Evolutionary conservation across 2,113 vertebrate species (phyloP), one percentile per base, ranked within the genome.

Genomic region (Corythornis madagascariensis): DNA sequence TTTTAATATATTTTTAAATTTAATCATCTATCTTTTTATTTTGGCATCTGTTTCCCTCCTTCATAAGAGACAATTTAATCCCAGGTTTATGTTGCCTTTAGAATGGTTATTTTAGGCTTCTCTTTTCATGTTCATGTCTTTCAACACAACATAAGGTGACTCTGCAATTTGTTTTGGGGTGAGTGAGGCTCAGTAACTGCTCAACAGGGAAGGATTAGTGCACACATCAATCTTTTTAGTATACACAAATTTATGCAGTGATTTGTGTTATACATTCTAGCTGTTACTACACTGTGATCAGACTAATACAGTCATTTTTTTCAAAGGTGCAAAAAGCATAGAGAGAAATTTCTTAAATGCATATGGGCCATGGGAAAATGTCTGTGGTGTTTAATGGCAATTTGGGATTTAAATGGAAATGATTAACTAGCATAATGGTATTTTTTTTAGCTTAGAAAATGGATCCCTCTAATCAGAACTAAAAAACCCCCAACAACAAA

Each of bases 71-170:
- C 24, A 66, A 53, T 83, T 65, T 60, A 83, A 61, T 78, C 40
- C 65, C 9, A 26, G 25, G 50, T 75, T 89, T 73, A 42, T 73
- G 42, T 94, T 94, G 63, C 38, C 76, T 93, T 90, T 82, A 47
- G 43, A 72, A 53, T 83, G 42, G 33, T 89, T 96, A 86, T 88
- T 92, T 92, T 82, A 73, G 71, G 63, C 74, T 92, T 96, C 81
- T 89, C 71, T 89, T 85, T 77, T 89, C 29, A 56, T 56, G 64
- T 85, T 74, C 29, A 2, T 71, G 47, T 76, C 52, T 93, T 87
- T 89, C 84, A 79, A 74, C 55, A 82, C 12, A 70, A 60, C 24
- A 31, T 64, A 80, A 87, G 74, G 92, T 67, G 63, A 47, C 33
- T 89, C 60, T 63, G 2, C 74, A 91, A 78, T 82, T 93, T 95